These are phyloP conservation scores for Formica exsecta DNA, from an alignment of 1,140 invertebrate species.

Conservation along the genomic window DNA sequence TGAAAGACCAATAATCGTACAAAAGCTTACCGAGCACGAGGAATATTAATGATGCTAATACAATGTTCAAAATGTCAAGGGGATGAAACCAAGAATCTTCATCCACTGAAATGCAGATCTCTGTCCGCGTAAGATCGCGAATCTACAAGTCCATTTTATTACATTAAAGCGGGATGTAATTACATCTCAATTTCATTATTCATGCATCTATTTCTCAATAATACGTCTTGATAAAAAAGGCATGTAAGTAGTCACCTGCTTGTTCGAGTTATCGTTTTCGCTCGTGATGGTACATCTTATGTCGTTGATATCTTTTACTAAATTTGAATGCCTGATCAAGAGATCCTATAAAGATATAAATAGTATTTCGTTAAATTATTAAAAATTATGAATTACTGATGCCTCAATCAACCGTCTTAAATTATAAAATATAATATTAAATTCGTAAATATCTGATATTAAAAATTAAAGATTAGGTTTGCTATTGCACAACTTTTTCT, in stretches of 20 bases:
- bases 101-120: slow-evolving; percentile 88
- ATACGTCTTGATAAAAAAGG: not conserved
- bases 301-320: slow-evolving; percentile 90
- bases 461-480: not conserved
- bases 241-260: slow-evolving; percentile 86
- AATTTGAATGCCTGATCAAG: slow-evolving; percentile 90
- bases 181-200: slow-evolving; percentile 12
- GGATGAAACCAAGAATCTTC: slow-evolving; percentile 87
- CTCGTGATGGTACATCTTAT: slow-evolving; percentile 88
- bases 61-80: slow-evolving; percentile 91
- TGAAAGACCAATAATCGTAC: slow-evolving; percentile 94
- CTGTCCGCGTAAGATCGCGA: slow-evolving; percentile 89
- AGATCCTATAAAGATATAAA: slow-evolving; percentile 85
- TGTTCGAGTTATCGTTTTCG: slow-evolving; percentile 88
- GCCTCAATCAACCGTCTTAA: not conserved
- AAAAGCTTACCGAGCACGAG: slow-evolving; percentile 91
- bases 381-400: not conserved
- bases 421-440: slow-evolving; percentile 1
- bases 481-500: not conserved
- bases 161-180: slow-evolving; percentile 23
- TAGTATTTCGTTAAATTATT: not conserved
- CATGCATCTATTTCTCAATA: slow-evolving; percentile 5
- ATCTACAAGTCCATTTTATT: slow-evolving; percentile 86
- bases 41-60: slow-evolving; percentile 90
- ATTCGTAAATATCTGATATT: not conserved